Conservation (phyloP, 2,797 vertebrate genomes). For the Sebastes oblongus region DNA sequence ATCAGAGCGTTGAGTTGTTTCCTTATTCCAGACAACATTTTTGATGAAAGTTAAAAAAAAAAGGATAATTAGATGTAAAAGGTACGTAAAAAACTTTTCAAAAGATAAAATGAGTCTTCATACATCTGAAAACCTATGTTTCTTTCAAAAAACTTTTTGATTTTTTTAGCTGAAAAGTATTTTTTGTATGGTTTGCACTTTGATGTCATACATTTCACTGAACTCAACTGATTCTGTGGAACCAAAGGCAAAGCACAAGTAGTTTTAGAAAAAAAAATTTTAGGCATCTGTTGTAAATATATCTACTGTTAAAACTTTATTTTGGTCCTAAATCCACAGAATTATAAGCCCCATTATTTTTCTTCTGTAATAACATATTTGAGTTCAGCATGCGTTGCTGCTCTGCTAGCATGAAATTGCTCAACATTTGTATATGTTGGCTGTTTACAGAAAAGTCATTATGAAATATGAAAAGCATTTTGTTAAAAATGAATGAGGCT, state of each 20-base stretch:
- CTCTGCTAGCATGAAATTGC: not conserved
- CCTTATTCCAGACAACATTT: not conserved
- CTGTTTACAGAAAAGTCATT: not conserved
- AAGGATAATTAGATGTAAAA: not conserved
- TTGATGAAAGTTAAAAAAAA: not conserved
- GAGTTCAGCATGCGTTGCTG: not conserved
- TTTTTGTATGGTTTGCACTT: constrained; percentile 5
- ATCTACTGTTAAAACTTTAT: not conserved
- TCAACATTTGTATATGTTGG: not conserved
- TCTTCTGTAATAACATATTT: not conserved
- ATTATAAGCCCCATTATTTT: not conserved
- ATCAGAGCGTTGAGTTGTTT: not conserved
- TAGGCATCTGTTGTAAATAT: not conserved
- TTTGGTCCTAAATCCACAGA: not conserved
- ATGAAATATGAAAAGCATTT: not conserved
- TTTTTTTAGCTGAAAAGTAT: not conserved
- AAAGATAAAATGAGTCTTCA: not conserved
- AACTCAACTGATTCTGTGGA: not conserved
- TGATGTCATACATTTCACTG: not conserved
- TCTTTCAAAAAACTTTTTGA: not conserved
- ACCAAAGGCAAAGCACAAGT: not conserved
- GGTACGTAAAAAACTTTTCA: not conserved
- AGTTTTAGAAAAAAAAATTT: not conserved
- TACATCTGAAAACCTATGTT: not conserved
- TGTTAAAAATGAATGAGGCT: not conserved